Evolutionary conservation across 1,140 invertebrate species (phyloP).

Genomic region (Macrosteles quadrilineatus): DNA sequence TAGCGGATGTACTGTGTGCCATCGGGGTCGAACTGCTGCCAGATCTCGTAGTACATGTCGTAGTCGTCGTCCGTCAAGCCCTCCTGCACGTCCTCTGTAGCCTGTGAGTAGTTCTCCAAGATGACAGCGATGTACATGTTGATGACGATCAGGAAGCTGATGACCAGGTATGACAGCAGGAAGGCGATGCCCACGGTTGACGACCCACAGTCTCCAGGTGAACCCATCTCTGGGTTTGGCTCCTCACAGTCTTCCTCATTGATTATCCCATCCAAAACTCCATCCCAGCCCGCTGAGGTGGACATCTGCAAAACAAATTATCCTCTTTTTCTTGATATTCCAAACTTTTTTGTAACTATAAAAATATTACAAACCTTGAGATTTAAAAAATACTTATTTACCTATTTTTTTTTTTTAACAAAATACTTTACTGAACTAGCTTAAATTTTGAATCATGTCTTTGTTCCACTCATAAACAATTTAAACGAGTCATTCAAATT

Average conservation of each 20-base stretch:
- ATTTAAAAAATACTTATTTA: background rate
- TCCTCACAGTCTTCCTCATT: constrained; percentile 90
- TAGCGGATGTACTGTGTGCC: constrained; percentile 96
- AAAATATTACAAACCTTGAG: too few relatives aligned
- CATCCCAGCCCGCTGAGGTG: constrained; percentile 97
- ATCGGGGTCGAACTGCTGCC: constrained; percentile 97
- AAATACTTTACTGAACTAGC: too few relatives aligned
- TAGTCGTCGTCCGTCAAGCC: constrained; percentile 98
- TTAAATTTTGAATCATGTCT: too few relatives aligned
- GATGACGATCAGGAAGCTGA: constrained; percentile 97
- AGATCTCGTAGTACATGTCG: constrained; percentile 99
- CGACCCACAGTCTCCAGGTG: constrained; percentile 88
- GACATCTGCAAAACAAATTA: constrained; percentile 80
- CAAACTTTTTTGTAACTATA: too few relatives aligned
- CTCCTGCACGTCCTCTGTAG: constrained; percentile 98
- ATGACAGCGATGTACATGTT: constrained; percentile 99
- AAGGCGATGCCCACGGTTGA: constrained; percentile 92
- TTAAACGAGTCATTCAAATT: too few relatives aligned
- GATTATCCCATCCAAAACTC: constrained; percentile 93
- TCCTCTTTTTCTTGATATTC: too few relatives aligned
- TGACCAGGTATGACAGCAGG: constrained; percentile 93
- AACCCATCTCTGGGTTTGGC: constrained; percentile 82
- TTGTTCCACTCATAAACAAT: too few relatives aligned
- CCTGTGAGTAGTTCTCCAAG: constrained; percentile 97
- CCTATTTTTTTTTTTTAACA: background rate